Evolutionary conservation across 2,113 vertebrate species (phyloP).

Genomic region (Tragelaphus imberbis): DNA sequence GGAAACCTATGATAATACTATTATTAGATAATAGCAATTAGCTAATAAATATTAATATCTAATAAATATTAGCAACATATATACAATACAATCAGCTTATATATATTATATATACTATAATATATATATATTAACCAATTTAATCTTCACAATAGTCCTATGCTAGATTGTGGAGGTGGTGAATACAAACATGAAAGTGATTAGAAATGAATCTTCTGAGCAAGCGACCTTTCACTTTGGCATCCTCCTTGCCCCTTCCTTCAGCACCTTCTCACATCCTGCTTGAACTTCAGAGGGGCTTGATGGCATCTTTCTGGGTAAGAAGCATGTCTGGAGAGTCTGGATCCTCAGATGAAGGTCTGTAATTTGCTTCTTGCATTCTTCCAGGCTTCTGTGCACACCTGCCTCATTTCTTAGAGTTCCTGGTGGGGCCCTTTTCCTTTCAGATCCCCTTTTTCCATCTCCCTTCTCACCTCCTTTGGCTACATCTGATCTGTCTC

Average conservation of each 20-base stretch:
- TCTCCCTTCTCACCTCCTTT: slow-evolving; percentile 33
- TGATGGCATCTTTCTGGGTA: neutral
- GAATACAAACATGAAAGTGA: neutral
- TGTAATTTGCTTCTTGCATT: neutral
- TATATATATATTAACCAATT: neutral
- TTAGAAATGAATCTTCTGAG: neutral
- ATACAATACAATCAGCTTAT: neutral
- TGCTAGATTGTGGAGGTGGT: neutral
- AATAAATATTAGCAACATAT: neutral
- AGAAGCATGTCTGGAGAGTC: neutral
- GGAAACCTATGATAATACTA: neutral
- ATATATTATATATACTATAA: neutral
- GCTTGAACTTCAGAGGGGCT: neutral
- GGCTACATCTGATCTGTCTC: slow-evolving; percentile 47
- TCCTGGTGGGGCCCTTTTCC: slow-evolving; percentile 3
- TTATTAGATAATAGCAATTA: neutral
- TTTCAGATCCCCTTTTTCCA: slow-evolving; percentile 43
- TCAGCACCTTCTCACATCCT: neutral
- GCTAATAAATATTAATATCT: neutral
- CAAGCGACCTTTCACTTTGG: neutral
- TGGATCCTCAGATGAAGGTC: neutral
- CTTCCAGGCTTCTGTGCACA: neutral
- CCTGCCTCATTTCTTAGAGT: neutral
- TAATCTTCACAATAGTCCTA: neutral
- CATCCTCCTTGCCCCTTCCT: too few species aligned